Evolutionary conservation across 1,140 invertebrate species (phyloP).

Genomic region (Delia radicum): DNA sequence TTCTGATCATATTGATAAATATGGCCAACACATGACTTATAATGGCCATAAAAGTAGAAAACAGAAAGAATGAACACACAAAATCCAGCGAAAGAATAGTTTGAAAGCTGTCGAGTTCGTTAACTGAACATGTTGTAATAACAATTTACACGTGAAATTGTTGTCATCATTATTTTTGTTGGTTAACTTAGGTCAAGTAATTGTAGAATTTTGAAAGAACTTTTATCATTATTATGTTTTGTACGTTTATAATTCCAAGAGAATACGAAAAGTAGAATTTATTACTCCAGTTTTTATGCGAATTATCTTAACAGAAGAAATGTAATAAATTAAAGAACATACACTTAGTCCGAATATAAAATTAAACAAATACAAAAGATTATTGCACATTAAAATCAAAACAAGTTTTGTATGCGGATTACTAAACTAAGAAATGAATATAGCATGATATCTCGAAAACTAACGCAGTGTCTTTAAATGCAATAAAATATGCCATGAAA

Average conservation of each 20-base stretch:
- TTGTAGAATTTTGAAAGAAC: not conserved
- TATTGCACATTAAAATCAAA: too few relatives aligned
- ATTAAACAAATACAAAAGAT: too few relatives aligned
- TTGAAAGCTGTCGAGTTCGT: not conserved
- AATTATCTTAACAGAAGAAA: too few relatives aligned
- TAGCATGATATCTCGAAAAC: too few relatives aligned
- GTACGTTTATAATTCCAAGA: not conserved
- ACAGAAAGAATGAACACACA: not conserved
- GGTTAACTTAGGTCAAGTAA: conserved; percentile 20
- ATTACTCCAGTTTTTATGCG: not conserved
- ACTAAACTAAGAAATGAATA: too few relatives aligned
- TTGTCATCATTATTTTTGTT: not conserved
- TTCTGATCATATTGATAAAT: not conserved
- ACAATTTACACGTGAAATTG: not conserved
- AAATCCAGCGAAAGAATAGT: not conserved
- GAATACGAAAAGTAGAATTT: not conserved
- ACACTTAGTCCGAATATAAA: too few relatives aligned
- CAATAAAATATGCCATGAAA: too few relatives aligned
- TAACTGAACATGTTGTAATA: too few relatives aligned
- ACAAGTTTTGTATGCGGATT: too few relatives aligned
- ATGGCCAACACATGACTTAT: not conserved
- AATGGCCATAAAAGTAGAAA: not conserved
- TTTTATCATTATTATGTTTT: not conserved
- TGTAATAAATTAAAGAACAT: too few relatives aligned
- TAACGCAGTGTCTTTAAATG: too few relatives aligned